Conservation (phyloP, 2,113 vertebrate genomes). For the Candoia aspera region DNA sequence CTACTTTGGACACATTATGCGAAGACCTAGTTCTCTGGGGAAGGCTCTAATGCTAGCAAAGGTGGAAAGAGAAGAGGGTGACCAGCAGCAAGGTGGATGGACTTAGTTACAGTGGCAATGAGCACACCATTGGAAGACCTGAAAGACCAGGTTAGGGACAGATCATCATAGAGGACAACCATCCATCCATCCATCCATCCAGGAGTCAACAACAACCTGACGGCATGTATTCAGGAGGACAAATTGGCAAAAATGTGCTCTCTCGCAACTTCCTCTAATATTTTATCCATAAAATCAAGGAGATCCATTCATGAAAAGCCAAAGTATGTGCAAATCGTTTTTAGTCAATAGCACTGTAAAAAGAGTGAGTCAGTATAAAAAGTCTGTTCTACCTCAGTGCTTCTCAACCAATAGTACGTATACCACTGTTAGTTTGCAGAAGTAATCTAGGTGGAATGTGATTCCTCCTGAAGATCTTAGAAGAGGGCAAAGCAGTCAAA, state of each 20-base stretch:
- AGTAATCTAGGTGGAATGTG: neutral
- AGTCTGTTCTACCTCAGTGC: neutral
- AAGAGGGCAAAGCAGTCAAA: neutral
- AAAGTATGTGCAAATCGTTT: neutral
- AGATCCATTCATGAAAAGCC: neutral
- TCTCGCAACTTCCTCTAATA: neutral
- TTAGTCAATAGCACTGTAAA: neutral
- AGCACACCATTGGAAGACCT: neutral
- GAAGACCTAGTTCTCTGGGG: neutral
- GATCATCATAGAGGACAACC: neutral
- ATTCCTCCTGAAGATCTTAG: neutral
- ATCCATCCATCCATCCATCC: neutral
- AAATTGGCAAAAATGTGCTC: neutral
- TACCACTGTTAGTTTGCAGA: neutral
- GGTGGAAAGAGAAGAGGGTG: neutral
- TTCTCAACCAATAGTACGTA: neutral
- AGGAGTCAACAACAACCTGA: neutral
- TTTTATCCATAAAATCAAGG: neutral
- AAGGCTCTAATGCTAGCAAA: neutral
- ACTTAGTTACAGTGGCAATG: neutral
- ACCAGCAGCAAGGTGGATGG: neutral
- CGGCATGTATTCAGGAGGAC: neutral
- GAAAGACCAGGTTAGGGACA: neutral
- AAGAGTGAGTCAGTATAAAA: neutral
- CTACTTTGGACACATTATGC: neutral